A percentile compares a stretch with the other conserved stretches of the same genome.
Evolutionary conservation across 37 sponge, comb jelly and placozoan genomes (phyloP).

Genomic region (Ephydatia muelleri): DNA sequence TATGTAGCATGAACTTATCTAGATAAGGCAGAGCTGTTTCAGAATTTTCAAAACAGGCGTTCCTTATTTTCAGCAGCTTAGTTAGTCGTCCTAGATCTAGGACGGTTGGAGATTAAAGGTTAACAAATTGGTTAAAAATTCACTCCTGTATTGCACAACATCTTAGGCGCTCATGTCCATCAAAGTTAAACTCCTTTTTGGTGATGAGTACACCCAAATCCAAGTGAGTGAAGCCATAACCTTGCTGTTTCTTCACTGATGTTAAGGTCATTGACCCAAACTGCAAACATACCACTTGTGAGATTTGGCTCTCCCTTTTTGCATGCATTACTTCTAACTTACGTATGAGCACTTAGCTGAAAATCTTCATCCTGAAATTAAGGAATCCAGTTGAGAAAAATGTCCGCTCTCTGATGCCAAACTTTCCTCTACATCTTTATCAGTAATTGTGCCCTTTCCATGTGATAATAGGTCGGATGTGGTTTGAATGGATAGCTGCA

Average conservation of each 20-base stretch:
- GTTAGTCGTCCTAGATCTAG: no score
- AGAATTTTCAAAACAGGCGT: no score
- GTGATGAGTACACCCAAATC: no score
- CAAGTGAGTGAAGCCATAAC: constrained; percentile 25
- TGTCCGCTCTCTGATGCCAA: no score
- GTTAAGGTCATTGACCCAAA: neutral
- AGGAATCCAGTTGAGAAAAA: neutral
- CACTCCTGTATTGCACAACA: constrained; percentile 26
- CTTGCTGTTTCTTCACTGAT: constrained; percentile 31
- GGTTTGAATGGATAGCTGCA: neutral
- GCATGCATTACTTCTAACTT: no score
- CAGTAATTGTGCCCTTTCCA: neutral
- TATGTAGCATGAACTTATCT: no score
- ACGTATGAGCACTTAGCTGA: no score
- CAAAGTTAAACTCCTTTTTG: constrained; percentile 49
- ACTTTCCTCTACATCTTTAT: neutral
- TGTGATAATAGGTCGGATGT: no score
- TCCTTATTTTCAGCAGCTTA: no score
- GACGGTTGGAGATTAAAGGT: no score
- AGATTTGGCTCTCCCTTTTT: no score
- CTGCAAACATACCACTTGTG: neutral
- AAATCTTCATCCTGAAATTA: constrained; percentile 30
- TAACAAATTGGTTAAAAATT: neutral
- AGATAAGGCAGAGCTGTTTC: no score
- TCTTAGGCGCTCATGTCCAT: constrained; percentile 62